Evolutionary conservation across 2,888 invertebrate species (phyloP).

Genomic region (Crepidodera aurea): DNA sequence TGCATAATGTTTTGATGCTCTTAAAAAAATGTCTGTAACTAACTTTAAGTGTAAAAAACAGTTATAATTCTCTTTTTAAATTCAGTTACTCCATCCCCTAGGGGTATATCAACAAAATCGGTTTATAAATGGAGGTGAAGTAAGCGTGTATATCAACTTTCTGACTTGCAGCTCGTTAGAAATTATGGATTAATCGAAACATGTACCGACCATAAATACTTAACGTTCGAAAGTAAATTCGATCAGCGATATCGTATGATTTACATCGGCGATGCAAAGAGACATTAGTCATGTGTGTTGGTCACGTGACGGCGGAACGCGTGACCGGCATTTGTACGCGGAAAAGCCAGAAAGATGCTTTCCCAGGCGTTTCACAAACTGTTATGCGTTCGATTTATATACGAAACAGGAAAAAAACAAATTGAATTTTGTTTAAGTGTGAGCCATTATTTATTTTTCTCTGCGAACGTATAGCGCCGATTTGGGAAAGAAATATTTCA

Average conservation of each 20-base stretch:
- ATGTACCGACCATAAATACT: slow-evolving; percentile 26
- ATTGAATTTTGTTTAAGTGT: slow-evolving; percentile 10
- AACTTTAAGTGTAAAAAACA: too few species aligned
- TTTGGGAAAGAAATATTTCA: neutral
- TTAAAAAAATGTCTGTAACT: too few species aligned
- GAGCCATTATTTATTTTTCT: slow-evolving; percentile 7
- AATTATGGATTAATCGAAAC: slow-evolving; percentile 24
- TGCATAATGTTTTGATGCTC: too few species aligned
- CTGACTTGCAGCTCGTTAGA: slow-evolving; percentile 24
- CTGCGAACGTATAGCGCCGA: neutral
- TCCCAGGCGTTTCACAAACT: slow-evolving; percentile 11
- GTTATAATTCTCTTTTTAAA: too few species aligned
- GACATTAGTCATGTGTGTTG: slow-evolving; percentile 31
- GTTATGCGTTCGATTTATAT: slow-evolving; percentile 24
- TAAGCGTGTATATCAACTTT: slow-evolving; percentile 13
- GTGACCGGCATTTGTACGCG: slow-evolving; percentile 30
- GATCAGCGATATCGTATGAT: slow-evolving; percentile 26
- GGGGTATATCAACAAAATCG: too few species aligned
- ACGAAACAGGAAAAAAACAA: slow-evolving; percentile 9
- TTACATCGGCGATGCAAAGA: slow-evolving; percentile 27
- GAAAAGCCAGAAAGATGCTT: slow-evolving; percentile 22
- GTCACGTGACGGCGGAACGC: slow-evolving; percentile 29
- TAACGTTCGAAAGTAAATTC: slow-evolving; percentile 27
- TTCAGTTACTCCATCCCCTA: too few species aligned
- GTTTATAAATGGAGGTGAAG: neutral